phyloP scores from a whole-genome alignment of 2,888 invertebrate species.

The Ormia ochracea region DNA sequence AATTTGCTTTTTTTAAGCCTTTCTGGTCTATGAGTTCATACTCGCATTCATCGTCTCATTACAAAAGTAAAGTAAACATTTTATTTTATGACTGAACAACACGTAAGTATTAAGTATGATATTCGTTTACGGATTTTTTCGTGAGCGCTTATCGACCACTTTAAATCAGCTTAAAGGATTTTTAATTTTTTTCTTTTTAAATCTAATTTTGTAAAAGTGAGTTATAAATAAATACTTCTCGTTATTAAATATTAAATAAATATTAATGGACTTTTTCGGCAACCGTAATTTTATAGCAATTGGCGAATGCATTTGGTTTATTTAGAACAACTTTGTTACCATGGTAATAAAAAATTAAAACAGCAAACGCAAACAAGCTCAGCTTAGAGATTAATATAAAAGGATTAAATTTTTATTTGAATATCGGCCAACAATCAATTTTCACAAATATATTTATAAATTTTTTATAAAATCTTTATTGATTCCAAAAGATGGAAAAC shows the following conservation, averaged over 20 bases:
- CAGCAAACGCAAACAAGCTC: neutral
- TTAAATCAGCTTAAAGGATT: constrained; percentile 1
- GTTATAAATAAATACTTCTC: neutral
- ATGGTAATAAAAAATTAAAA: neutral
- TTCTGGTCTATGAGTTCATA: constrained; percentile 36
- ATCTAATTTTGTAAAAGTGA: neutral
- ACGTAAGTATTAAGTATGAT: constrained; percentile 6
- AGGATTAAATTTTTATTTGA: constrained; percentile 16
- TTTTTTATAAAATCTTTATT: constrained; percentile 2
- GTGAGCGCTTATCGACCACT: neutral
- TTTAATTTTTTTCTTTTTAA: neutral
- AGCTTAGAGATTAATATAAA: neutral
- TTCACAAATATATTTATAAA: neutral
- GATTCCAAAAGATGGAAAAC: neutral
- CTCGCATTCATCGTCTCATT: constrained; percentile 22
- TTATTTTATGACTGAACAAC: constrained; percentile 10
- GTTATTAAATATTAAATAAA: neutral
- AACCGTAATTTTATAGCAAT: neutral
- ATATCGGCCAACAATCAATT: constrained; percentile 14
- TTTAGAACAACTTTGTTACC: neutral
- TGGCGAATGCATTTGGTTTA: neutral
- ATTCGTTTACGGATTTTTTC: neutral
- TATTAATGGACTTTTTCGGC: neutral
- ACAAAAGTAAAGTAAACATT: neutral
- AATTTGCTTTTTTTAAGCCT: constrained; percentile 34